Evolutionary conservation across 2,797 vertebrate species (phyloP).

Genomic region (Meda fulgida): DNA sequence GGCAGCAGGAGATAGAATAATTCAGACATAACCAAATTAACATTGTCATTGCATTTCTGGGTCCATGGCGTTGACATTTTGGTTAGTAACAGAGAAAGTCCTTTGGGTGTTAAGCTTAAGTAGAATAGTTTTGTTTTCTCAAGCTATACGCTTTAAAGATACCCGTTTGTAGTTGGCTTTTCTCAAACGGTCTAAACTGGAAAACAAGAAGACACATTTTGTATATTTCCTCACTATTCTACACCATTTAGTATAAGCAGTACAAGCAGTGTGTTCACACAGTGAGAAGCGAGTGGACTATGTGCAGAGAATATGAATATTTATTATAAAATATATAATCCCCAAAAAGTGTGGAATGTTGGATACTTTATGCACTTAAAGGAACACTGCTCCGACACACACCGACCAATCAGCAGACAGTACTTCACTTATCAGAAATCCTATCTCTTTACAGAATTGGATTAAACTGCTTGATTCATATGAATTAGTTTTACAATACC

Average conservation of each 20-base stretch:
- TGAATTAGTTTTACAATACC: too few relatives aligned
- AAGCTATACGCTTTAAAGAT: not conserved
- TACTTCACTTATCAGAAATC: too few relatives aligned
- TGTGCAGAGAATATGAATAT: not conserved
- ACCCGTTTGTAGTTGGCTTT: not conserved
- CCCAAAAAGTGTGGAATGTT: too few relatives aligned
- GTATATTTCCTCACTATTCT: not conserved
- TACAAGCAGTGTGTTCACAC: not conserved
- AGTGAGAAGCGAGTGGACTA: not conserved
- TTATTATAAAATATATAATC: too few relatives aligned
- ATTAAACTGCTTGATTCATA: too few relatives aligned
- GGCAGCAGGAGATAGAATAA: conserved; percentile 56
- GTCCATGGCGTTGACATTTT: conserved; percentile 18
- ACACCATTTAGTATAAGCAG: not conserved
- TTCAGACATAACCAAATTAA: conserved; percentile 60
- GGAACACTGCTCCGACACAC: too few relatives aligned
- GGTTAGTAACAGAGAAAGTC: conserved; percentile 20
- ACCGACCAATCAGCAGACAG: too few relatives aligned
- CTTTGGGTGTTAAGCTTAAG: not conserved
- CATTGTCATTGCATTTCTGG: conserved; percentile 48
- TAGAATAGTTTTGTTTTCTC: not conserved
- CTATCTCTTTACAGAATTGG: too few relatives aligned
- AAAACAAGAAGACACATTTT: not conserved
- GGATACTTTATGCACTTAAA: too few relatives aligned
- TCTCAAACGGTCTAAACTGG: not conserved